phyloP scores from a whole-genome alignment of 2,113 vertebrate genomes.

The Triplophysa tibetana region DNA sequence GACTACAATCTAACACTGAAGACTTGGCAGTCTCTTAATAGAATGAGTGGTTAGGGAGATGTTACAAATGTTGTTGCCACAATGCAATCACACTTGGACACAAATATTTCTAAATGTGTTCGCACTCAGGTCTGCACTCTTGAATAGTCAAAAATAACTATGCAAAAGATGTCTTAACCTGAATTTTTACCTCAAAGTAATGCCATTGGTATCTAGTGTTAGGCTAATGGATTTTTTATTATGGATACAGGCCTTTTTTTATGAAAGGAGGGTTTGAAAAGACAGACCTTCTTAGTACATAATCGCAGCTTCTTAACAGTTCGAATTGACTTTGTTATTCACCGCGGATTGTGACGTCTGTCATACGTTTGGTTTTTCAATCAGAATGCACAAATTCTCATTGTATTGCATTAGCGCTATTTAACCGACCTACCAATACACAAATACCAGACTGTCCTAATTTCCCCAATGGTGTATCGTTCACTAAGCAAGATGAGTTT shows the following conservation, averaged over 20 bases:
- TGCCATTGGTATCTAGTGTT: slow-evolving; percentile 1
- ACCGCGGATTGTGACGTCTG: neutral
- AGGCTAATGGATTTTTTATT: slow-evolving; percentile 20
- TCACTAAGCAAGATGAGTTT: slow-evolving; percentile 9
- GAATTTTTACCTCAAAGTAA: neutral
- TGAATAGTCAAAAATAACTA: neutral
- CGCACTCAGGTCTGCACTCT: neutral
- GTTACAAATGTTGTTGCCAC: slow-evolving; percentile 28
- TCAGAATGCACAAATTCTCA: neutral
- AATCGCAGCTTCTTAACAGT: neutral
- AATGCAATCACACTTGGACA: slow-evolving; percentile 3
- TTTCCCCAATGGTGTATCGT: slow-evolving; percentile 16
- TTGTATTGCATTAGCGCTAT: neutral
- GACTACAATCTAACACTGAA: slow-evolving; percentile 39
- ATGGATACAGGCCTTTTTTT: slow-evolving; percentile 9
- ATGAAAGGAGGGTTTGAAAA: slow-evolving; percentile 1
- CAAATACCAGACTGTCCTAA: slow-evolving; percentile 14
- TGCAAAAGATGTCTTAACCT: neutral
- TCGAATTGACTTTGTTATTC: slow-evolving; percentile 20
- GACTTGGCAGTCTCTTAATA: slow-evolving; percentile 30
- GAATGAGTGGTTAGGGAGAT: slow-evolving; percentile 20
- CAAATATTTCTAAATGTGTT: slow-evolving; percentile 26
- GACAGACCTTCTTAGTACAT: neutral
- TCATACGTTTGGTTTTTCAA: slow-evolving; percentile 8
- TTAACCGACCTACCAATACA: slow-evolving; percentile 6